Percentiles rank a stretch among this genome's conserved stretches.
Evolutionary conservation across 2,888 invertebrate species (phyloP).

Genomic region (Lysandra coridon): DNA sequence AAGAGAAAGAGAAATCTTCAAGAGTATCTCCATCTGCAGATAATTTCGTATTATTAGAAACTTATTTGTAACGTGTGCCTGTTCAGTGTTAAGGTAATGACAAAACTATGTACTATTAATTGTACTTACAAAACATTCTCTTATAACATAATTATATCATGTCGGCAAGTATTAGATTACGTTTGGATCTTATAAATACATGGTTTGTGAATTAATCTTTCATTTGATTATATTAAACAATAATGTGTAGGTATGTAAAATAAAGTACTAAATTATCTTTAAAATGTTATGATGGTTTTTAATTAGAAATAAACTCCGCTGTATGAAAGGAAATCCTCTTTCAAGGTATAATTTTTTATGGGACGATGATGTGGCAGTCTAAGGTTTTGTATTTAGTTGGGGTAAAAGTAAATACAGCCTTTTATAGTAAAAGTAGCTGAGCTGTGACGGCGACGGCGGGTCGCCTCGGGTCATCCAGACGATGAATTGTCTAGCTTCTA

Average conservation of each 20-base stretch:
- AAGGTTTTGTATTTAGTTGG: constrained; percentile 9
- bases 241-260: neutral
- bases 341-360: neutral
- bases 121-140: too few relatives aligned
- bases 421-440: constrained; percentile 45
- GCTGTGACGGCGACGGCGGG: constrained; percentile 65
- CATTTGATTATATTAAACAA: too few relatives aligned
- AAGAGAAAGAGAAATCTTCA: neutral
- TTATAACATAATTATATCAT: neutral
- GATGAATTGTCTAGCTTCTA: constrained; percentile 24
- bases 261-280: neutral
- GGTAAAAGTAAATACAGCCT: constrained; percentile 25
- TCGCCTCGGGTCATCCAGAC: constrained; percentile 44
- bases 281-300: neutral
- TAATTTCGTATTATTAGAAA: neutral
- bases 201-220: neutral
- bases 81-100: neutral
- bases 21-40: neutral
- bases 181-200: neutral
- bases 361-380: constrained; percentile 7
- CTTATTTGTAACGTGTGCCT: neutral
- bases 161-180: neutral
- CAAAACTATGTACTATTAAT: neutral
- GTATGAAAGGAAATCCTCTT: neutral
- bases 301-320: neutral